Percentiles rank a stretch among this genome's conserved stretches.
Evolutionary conservation across 2,797 vertebrate genomes (phyloP).

Genomic region (Phylloscopus collybita): DNA sequence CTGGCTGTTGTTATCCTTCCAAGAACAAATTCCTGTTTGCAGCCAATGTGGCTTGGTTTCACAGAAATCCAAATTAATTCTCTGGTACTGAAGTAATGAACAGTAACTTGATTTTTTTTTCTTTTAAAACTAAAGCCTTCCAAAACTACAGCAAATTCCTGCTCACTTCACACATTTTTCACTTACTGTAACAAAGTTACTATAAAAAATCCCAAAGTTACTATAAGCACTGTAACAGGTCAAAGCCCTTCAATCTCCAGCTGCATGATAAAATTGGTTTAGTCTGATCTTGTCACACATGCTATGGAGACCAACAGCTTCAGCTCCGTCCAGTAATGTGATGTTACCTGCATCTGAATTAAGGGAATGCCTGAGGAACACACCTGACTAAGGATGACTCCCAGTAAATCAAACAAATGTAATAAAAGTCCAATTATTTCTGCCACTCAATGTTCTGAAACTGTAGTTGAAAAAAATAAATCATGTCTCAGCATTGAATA

Average conservation of each 20-base stretch:
- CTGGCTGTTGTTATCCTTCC: constrained; percentile 58
- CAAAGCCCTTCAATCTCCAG: neutral
- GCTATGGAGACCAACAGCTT: neutral
- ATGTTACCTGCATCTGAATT: neutral
- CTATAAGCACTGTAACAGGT: neutral
- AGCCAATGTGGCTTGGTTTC: constrained; percentile 52
- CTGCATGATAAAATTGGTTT: neutral
- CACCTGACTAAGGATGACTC: neutral
- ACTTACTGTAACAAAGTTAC: constrained; percentile 19
- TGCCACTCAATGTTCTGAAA: neutral
- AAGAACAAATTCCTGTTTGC: constrained; percentile 63
- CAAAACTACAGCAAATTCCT: constrained; percentile 36
- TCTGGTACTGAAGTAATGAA: constrained; percentile 35
- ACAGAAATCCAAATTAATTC: constrained; percentile 50
- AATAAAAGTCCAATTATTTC: neutral
- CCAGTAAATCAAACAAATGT: neutral
- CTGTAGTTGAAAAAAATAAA: neutral
- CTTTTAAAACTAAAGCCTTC: constrained; percentile 13
- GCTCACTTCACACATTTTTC: constrained; percentile 7
- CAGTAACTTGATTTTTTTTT: constrained; percentile 37
- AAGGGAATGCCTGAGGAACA: neutral
- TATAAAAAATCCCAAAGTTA: neutral
- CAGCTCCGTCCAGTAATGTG: neutral
- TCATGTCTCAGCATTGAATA: neutral
- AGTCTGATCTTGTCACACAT: neutral